Conservation (phyloP, 2,797 vertebrate species). For the Tauraco hartlaubi region DNA sequence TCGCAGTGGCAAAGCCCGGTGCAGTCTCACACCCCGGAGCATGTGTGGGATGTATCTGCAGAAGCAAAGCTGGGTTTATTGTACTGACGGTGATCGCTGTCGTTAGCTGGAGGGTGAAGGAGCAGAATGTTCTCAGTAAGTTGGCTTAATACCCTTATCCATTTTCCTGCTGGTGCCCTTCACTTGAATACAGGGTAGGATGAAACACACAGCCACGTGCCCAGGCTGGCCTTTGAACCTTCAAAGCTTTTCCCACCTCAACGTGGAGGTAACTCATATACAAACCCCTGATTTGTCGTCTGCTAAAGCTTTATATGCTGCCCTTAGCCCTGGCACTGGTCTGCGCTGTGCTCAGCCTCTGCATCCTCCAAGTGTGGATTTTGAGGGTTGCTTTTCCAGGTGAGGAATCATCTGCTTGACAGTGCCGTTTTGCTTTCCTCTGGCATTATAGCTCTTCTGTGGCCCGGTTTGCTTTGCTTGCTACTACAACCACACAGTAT, state of each 20-base stretch:
- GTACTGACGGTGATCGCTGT: not conserved
- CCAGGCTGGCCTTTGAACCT: not conserved
- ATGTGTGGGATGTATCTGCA: accelerated
- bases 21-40: accelerated
- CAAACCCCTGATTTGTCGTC: not conserved
- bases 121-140: not conserved
- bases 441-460: not conserved
- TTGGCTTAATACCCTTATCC: not conserved
- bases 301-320: not conserved
- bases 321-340: not conserved
- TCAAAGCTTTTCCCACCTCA: not conserved
- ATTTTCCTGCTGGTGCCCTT: not conserved
- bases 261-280: not conserved
- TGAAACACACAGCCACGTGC: not conserved
- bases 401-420: not conserved
- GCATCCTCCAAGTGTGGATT: not conserved
- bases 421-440: not conserved
- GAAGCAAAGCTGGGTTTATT: not conserved
- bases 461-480: not conserved
- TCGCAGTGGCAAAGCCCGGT: not conserved
- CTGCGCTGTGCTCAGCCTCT: not conserved
- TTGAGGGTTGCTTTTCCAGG: not conserved
- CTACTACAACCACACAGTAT: not conserved
- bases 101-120: not conserved
- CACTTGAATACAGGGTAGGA: not conserved